Base-by-base conservation (phyloP, 2,888 invertebrate genomes). In the Caradrina clavipalpis region DNA sequence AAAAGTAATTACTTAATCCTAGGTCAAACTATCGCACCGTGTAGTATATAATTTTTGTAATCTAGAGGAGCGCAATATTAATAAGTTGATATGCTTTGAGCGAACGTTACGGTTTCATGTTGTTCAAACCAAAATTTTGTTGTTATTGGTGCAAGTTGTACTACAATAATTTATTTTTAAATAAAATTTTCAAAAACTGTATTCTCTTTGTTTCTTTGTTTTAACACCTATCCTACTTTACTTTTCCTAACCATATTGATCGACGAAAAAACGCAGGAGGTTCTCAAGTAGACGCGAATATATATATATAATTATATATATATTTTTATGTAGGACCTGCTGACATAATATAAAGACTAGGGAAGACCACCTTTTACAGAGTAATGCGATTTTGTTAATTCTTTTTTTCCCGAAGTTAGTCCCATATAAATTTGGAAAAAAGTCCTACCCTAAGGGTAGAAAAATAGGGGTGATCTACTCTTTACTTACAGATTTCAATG, bases 151-250 rank as follows among this genome's bases (percentile, higher is more conserved):
- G 94, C 95, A 94, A 95, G 92, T 94, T 95, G 95, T 95, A 94
- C 93, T 94, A 92, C 91, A 86, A 95, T 95, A 95, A 95, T 96
- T 95, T 96, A 96, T 96, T 96, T 95, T 96, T 95, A 93, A 96
- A 95, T 95, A 95, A 95, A 95, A 95, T 77, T 88, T 84, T 88
- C 80, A 74, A 89, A 94, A 92, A 92, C 76, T 78, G 58, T 50
- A 58, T 45, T 35, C 1, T 13, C 55, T 59, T 62, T 78, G 26
- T 69, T 67, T 86, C 49, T 85, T 86, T 82, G 66, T 82, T 82
- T 81, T 73, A 51, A 31, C 21, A 2, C 10, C 13, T 19, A 2
- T 11, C 11, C n/a, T 0, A 15, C 17, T 26, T 22, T 39, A 8
- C 15, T 42, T 45, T 45, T 26, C 5, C 13, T n/a, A 8, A 19